Conservation (phyloP, 2,888 invertebrate genomes). For the Microchrysa polita region DNA sequence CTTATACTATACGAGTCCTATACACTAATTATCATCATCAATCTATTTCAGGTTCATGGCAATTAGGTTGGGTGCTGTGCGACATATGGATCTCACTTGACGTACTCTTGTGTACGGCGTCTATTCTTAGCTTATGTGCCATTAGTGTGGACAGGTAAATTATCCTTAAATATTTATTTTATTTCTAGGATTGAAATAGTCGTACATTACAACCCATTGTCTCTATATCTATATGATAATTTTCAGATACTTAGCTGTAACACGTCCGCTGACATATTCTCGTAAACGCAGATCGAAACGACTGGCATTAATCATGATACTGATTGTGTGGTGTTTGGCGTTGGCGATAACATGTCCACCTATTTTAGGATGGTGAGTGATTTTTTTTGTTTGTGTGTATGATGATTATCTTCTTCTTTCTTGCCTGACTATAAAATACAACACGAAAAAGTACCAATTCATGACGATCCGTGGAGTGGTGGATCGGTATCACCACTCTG, state of each 20-base stretch:
- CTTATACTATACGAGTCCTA: too few species aligned
- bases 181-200: slow-evolving; percentile 3
- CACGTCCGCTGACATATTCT: slow-evolving; percentile 91
- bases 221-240: slow-evolving; percentile 48
- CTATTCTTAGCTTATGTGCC: slow-evolving; percentile 91
- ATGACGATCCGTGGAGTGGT: too few species aligned
- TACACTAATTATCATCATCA: too few species aligned
- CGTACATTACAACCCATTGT: too few species aligned
- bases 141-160: slow-evolving; percentile 84
- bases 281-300: slow-evolving; percentile 86
- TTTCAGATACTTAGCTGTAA: slow-evolving; percentile 87
- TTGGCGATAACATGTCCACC: slow-evolving; percentile 93
- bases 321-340: slow-evolving; percentile 90
- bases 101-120: slow-evolving; percentile 92
- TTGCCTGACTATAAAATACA: too few species aligned
- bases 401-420: not conserved
- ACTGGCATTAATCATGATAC: slow-evolving; percentile 87
- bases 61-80: slow-evolving; percentile 87
- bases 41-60: slow-evolving; percentile 76
- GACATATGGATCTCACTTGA: slow-evolving; percentile 94
- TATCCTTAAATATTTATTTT: not conserved
- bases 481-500: too few species aligned
- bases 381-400: too few species aligned
- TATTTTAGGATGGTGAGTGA: slow-evolving; percentile 88
- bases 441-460: too few species aligned